These are phyloP conservation scores for Thripadectes ignobilis DNA, from an alignment of 2,797 vertebrate species.

Conservation along the genomic window DNA sequence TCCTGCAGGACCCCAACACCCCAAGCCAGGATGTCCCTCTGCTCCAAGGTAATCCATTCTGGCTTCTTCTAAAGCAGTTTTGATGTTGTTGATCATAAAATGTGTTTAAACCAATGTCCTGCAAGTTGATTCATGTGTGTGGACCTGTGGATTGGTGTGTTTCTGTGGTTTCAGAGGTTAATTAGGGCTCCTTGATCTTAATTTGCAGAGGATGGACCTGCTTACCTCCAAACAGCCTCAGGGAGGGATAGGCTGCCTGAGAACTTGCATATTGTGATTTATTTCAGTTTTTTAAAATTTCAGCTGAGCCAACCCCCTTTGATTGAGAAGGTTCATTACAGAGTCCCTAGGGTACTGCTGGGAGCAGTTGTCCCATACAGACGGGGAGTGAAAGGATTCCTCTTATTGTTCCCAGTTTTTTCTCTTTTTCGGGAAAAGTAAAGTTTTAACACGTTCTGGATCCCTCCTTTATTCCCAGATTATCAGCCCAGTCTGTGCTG, in stretches of 20 bases:
- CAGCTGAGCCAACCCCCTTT: background rate
- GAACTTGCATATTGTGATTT: background rate
- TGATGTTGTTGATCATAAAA: background rate
- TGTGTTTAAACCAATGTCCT: background rate
- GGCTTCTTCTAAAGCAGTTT: background rate
- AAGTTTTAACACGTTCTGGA: background rate
- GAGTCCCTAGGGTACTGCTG: background rate
- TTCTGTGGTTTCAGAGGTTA: background rate
- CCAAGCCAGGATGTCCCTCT: background rate
- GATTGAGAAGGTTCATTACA: background rate
- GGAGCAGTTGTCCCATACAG: background rate
- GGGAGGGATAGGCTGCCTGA: background rate
- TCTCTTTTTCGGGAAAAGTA: background rate
- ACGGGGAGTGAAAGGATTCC: background rate
- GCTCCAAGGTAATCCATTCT: accelerated
- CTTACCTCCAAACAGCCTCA: background rate
- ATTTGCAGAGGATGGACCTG: background rate
- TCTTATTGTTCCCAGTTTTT: background rate
- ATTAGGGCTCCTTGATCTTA: background rate
- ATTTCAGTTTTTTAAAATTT: background rate
- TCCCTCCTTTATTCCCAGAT: background rate
- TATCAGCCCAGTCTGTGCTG: background rate
- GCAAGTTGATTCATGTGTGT: accelerated
- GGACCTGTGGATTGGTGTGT: background rate
- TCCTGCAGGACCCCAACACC: background rate